Evolutionary conservation across 2,888 invertebrate genomes (phyloP), one percentile per base, ranked within the genome.

Genomic region (Portevinia maculata): DNA sequence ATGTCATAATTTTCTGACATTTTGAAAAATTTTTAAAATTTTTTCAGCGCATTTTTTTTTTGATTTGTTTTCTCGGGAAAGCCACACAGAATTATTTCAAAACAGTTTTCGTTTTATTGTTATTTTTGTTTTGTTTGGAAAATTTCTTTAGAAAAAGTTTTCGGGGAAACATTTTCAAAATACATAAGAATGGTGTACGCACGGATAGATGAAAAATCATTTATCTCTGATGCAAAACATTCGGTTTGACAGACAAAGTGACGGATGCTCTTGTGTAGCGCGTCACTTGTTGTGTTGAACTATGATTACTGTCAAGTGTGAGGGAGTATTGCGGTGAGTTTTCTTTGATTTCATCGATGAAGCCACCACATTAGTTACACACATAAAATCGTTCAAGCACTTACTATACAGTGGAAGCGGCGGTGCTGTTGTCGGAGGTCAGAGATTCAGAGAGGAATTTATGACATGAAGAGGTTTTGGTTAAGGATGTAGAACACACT

Each of bases 1-100:
- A 88, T 89, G 89, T 88, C 89, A 89, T 87, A 88, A 89, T 88
- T 88, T 86, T 86, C 86, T 89, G 88, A 88, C 88, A 88, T 85
- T 84, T 86, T 67, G 39, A 32, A 48, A 70, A 48, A 30, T 30
- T 32, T n/a, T 7, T 28, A 15, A 21, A 50, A 30, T 28, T 59
- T 24, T 39, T 59, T 24, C 41, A 19, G 34, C 15, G 3, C n/a
- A 19, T 19, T 41, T 6, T 44, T 57, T 37, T 65, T 62, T n/a
- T 52, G 64, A 71, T 78, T 59, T 64, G 30, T 60, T 78, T 83
- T 83, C 83, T 37, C 50, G 4, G 52, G 83, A 83, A 83, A 78
- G 37, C 78, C 83, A 78, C 83, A 83, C 83, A 67, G 60, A 78
- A 71, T 59, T 52, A 46, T 48, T 69, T 81, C 39, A 81, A 81